A percentile compares a stretch with the other conserved stretches of the same genome.
Conservation (phyloP, 2,888 invertebrate species). For the Serrognathus titanus region DNA sequence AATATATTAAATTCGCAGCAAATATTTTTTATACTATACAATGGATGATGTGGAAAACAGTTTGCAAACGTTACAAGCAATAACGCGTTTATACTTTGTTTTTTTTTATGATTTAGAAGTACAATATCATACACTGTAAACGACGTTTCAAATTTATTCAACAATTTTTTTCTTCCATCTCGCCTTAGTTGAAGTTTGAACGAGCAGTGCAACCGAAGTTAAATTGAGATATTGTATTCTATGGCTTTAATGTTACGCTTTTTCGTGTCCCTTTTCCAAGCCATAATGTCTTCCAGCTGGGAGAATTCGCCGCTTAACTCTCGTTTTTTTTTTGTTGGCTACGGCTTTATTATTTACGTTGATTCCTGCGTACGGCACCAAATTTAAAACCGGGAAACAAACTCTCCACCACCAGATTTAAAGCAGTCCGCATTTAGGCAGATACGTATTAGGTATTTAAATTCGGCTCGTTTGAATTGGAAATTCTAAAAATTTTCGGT, state of each 20-base stretch:
- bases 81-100: no score
- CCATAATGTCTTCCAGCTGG: neutral
- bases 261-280: neutral
- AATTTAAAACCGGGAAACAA: no score
- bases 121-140: neutral
- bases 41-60: no score
- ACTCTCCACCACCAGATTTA: no score
- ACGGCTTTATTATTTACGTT: neutral
- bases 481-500: no score
- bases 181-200: neutral
- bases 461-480: no score
- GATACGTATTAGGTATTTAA: no score
- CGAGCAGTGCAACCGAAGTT: neutral
- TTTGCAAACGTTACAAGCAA: no score
- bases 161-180: neutral
- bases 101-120: neutral
- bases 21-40: no score
- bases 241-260: neutral
- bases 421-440: no score
- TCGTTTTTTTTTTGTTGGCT: neutral
- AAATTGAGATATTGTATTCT: neutral
- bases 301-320: neutral
- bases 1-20: no score
- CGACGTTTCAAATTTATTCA: neutral
- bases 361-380: no score